phyloP scores from a whole-genome alignment of 2,797 vertebrate genomes.

The Ctenopoma multispine region DNA sequence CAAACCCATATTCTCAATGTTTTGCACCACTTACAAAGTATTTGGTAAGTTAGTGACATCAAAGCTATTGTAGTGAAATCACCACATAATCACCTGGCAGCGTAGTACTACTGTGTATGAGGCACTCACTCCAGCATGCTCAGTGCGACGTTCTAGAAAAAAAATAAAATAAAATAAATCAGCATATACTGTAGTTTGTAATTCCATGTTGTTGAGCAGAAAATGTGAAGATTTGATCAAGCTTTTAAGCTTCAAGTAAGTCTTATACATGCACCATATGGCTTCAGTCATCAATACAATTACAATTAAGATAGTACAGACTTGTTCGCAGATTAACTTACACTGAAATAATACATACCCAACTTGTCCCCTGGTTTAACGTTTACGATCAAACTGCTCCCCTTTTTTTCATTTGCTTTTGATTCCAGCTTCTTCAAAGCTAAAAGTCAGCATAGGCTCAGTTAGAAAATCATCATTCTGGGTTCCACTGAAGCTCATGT shows the following conservation, averaged over 20 bases:
- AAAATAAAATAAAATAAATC: too few species aligned
- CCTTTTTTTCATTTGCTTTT: slow-evolving; percentile 24
- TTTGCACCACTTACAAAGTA: background rate
- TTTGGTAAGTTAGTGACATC: background rate
- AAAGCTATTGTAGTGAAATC: background rate
- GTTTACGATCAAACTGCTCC: slow-evolving; percentile 39
- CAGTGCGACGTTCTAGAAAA: background rate
- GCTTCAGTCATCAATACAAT: too few species aligned
- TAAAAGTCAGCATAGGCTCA: slow-evolving; percentile 31
- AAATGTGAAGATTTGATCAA: too few species aligned
- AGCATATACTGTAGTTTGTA: too few species aligned
- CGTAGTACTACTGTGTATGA: background rate
- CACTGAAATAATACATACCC: slow-evolving; percentile 45
- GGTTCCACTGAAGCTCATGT: background rate
- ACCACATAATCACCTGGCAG: slow-evolving; percentile 60
- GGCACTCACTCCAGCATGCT: background rate
- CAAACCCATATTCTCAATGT: background rate
- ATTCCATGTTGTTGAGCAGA: too few species aligned
- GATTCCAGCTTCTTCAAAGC: slow-evolving; percentile 62
- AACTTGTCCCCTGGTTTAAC: slow-evolving; percentile 56
- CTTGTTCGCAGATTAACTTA: background rate
- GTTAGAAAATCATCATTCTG: background rate
- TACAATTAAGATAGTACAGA: too few species aligned
- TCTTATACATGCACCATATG: too few species aligned
- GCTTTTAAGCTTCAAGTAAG: too few species aligned